Conservation (phyloP, 2,888 invertebrate species). For the Auanema sp. region DNA sequence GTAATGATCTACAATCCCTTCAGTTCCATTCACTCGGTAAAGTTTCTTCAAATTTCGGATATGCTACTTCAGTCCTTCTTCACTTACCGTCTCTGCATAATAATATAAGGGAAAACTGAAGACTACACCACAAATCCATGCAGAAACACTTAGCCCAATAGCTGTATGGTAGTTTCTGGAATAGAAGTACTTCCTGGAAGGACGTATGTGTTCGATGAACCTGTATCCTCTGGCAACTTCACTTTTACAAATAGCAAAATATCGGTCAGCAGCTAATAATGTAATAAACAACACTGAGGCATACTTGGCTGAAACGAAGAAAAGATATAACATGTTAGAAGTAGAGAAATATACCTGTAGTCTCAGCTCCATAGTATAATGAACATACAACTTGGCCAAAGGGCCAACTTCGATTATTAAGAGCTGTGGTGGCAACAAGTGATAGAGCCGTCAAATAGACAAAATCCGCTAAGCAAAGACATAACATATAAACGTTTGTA, state of each 20-base stretch:
- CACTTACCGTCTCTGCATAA: constrained; percentile 49
- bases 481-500: constrained; percentile 61
- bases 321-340: background rate
- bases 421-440: constrained; percentile 59
- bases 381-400: constrained; percentile 58
- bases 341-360: constrained; percentile 45
- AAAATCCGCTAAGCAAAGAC: constrained; percentile 61
- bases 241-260: constrained; percentile 60
- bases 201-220: constrained; percentile 14
- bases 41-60: too few relatives aligned
- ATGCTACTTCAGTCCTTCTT: too few relatives aligned
- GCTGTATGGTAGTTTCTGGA: constrained; percentile 52
- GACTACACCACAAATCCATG: constrained; percentile 54
- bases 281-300: constrained; percentile 61
- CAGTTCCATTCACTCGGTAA: too few relatives aligned
- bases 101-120: constrained; percentile 55
- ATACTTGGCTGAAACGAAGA: constrained; percentile 52
- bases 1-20: too few relatives aligned
- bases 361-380: constrained; percentile 61
- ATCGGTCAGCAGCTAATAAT: constrained; percentile 59
- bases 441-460: constrained; percentile 59
- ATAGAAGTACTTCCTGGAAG: constrained; percentile 15
- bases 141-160: constrained; percentile 46
- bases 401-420: constrained; percentile 61
- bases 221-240: constrained; percentile 38